These are phyloP conservation scores for Bombus vancouverensis DNA, from an alignment of 1,140 invertebrate genomes.

Conservation along the genomic window DNA sequence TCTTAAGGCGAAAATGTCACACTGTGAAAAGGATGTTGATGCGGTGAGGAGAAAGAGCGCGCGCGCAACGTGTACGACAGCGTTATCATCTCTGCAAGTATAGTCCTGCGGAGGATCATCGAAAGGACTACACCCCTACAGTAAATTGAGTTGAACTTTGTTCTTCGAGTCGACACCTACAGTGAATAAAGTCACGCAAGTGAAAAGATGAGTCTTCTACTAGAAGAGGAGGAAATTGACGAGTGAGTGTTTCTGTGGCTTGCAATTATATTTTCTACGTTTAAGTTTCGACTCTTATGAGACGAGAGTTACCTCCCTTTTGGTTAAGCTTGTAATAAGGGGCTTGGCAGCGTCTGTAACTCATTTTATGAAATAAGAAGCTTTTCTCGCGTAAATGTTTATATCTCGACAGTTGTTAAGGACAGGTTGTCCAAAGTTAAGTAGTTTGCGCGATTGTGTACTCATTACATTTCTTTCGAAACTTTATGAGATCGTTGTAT, in stretches of 20 bases:
- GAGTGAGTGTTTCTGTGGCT: slow-evolving; percentile 69
- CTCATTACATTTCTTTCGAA: neutral
- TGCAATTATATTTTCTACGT: slow-evolving; percentile 13
- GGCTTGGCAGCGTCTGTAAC: slow-evolving; percentile 33
- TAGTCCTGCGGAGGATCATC: slow-evolving; percentile 62
- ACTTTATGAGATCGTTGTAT: neutral
- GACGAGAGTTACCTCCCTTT: neutral
- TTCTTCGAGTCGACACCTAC: neutral
- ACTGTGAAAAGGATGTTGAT: slow-evolving; percentile 8
- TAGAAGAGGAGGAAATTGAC: slow-evolving; percentile 76
- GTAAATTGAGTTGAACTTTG: slow-evolving; percentile 14
- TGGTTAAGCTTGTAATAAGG: slow-evolving; percentile 3
- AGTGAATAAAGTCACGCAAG: neutral
- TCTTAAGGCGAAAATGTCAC: slow-evolving; percentile 35
- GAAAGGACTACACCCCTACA: slow-evolving; percentile 56
- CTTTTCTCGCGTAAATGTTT: neutral
- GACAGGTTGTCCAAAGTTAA: neutral
- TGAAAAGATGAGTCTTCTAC: slow-evolving; percentile 68
- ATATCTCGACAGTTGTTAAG: neutral
- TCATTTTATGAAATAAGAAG: slow-evolving; percentile 8
- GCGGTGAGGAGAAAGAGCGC: slow-evolving; percentile 14
- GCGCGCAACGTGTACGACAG: slow-evolving; percentile 43
- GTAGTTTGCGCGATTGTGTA: neutral
- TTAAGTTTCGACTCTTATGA: neutral
- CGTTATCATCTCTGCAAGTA: slow-evolving; percentile 42